Percentiles rank a stretch among this genome's conserved stretches.
Conservation (phyloP, 2,888 invertebrate species). For the Chloroclystis v-ata region DNA sequence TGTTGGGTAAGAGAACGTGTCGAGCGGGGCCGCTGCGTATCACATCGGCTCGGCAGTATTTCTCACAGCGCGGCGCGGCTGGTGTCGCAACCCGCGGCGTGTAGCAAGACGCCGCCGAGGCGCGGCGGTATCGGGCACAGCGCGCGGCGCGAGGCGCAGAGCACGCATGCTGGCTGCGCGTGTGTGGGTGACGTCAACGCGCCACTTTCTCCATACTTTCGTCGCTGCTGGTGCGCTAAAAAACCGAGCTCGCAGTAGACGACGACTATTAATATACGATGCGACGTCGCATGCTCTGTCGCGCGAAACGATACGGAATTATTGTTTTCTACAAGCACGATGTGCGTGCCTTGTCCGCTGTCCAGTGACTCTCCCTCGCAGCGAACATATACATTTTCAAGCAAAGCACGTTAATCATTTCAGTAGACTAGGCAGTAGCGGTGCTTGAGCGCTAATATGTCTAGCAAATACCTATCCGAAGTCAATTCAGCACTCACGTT, state of each 20-base stretch:
- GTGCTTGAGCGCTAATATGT: slow-evolving; percentile 36
- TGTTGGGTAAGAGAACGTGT: slow-evolving; percentile 73
- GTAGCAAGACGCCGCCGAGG: slow-evolving; percentile 54
- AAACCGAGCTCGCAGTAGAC: slow-evolving; percentile 67
- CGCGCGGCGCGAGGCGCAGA: slow-evolving; percentile 41
- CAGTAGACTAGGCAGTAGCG: slow-evolving; percentile 11
- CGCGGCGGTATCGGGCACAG: slow-evolving; percentile 52
- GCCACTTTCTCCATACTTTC: slow-evolving; percentile 78
- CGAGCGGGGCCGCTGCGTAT: slow-evolving; percentile 67
- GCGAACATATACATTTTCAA: neutral
- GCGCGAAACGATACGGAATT: slow-evolving; percentile 66
- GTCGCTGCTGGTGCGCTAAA: slow-evolving; percentile 74
- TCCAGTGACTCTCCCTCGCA: slow-evolving; percentile 43
- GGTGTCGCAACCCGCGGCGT: slow-evolving; percentile 54
- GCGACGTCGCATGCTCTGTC: slow-evolving; percentile 64
- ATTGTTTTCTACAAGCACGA: slow-evolving; percentile 51
- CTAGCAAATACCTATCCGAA: slow-evolving; percentile 36
- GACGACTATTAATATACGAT: slow-evolving; percentile 67
- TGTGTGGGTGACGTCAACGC: slow-evolving; percentile 75
- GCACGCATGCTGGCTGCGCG: slow-evolving; percentile 59
- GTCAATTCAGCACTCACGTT: slow-evolving; percentile 37
- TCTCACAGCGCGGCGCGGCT: slow-evolving; percentile 56
- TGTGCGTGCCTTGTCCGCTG: slow-evolving; percentile 44
- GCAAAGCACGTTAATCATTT: slow-evolving; percentile 4
- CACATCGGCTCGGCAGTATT: slow-evolving; percentile 55